Base-by-base conservation (phyloP, 37 sponge, comb jelly and placozoan genomes). In the Axinella damicornis region DNA sequence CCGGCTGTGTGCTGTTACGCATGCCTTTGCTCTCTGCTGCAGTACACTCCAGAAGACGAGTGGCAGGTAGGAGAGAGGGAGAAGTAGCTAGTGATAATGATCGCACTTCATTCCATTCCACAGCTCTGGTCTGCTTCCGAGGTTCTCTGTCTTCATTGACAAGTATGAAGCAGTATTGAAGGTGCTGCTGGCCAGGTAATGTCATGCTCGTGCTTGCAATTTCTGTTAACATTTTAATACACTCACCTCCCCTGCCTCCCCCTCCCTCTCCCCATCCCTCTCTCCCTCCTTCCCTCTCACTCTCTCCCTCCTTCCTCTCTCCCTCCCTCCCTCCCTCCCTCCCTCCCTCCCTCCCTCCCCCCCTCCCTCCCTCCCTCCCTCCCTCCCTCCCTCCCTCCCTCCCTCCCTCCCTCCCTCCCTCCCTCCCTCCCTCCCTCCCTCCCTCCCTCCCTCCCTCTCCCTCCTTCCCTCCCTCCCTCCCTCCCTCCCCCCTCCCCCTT, bases 11-110 rank as follows among this genome's bases (percentile, higher is more conserved):
- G 94, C 94, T 2, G 87, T 88, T 22, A 87, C 86, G 0, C 96
- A 96, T 77, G 96, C 88, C 64, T 96, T 91, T 78, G 87, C 88
- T 53, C 77, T 94, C 70, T 69, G 72, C 35, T 96, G 92, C 72
- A 81, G 80, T 30, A 83, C 89, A 6, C 41, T 86, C 21, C 79
- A 78, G 64, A 84, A 71, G 38, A 19, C 55, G 41, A 75, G 15
- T 39, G 67, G 79, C 21, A 89, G 74, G 88, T 87, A 46, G 6
- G 46, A 46, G 46, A 46, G 63, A 62, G 4, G n/a, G n/a, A n/a
- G n/a, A n/a, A n/a, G n/a, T n/a, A n/a, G n/a, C n/a, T n/a, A n/a
- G n/a, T n/a, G n/a, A n/a, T n/a, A n/a, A 11, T 62, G 63, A 28
- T 35, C 28, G 28, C 32, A 21, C 25, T 46, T 9, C 46, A 46